A percentile compares a stretch with the other conserved stretches of the same genome.
Conservation (phyloP, 2,888 invertebrate species). For the Diaphora mendica region DNA sequence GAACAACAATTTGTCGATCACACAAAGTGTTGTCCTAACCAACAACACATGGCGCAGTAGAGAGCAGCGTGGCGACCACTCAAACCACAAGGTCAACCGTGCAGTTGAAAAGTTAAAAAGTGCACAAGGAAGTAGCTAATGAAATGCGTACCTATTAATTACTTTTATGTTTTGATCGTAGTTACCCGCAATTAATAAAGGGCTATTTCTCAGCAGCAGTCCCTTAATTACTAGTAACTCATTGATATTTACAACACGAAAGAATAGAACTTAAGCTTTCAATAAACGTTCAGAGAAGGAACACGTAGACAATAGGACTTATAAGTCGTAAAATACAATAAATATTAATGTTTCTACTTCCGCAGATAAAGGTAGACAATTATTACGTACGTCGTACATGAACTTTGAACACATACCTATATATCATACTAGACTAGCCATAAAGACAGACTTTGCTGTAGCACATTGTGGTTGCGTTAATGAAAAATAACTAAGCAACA, state of each 20-base stretch:
- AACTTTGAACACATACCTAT: neutral
- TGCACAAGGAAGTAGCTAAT: neutral
- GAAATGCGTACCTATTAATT: neutral
- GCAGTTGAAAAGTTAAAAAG: no score
- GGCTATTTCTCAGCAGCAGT: neutral
- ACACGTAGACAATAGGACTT: neutral
- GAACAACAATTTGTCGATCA: no score
- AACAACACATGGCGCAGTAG: no score
- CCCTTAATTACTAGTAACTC: neutral
- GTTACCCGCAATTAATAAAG: neutral
- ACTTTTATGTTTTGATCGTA: neutral
- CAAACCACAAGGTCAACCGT: no score
- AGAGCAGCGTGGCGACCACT: no score
- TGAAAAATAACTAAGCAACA: no score
- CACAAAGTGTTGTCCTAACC: no score
- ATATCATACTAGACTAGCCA: neutral
- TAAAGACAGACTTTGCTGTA: no score
- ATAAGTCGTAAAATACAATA: neutral
- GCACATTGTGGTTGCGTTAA: no score
- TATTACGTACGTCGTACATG: neutral
- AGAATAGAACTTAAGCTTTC: neutral
- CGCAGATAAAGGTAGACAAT: neutral
- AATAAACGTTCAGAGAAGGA: neutral
- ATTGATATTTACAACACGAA: neutral
- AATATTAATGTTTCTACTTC: slow-evolving; percentile 5